Conservation (phyloP, 2,888 invertebrate genomes). For the Drosophila multiciliata region DNA sequence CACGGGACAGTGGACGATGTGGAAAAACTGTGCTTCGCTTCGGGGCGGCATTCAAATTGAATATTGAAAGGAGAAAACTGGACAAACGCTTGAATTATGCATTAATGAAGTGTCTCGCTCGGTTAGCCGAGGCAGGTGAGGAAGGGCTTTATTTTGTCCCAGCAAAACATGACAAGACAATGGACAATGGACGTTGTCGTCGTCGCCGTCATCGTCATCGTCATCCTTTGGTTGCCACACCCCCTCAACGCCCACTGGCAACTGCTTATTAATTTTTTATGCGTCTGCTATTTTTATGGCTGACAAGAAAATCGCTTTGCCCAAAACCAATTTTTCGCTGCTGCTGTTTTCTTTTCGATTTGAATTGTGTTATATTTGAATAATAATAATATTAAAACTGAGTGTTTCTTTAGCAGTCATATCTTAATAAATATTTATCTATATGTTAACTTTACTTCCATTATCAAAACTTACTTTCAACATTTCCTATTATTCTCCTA, state of each 20-base stretch:
- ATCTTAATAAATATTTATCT: not conserved
- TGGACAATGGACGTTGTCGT: slow-evolving; percentile 33
- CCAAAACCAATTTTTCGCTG: slow-evolving; percentile 48
- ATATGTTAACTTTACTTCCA: not conserved
- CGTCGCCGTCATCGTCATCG: slow-evolving; percentile 19
- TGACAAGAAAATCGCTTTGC: slow-evolving; percentile 70
- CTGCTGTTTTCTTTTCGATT: slow-evolving; percentile 40
- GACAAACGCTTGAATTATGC: slow-evolving; percentile 80
- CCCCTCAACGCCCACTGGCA: slow-evolving; percentile 4
- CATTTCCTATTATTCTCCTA: not conserved
- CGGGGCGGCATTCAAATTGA: slow-evolving; percentile 79
- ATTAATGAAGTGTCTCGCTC: slow-evolving; percentile 76
- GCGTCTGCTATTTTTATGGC: slow-evolving; percentile 76
- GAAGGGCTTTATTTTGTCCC: slow-evolving; percentile 18
- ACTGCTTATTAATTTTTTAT: slow-evolving; percentile 78
- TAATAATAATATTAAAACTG: slow-evolving; percentile 5
- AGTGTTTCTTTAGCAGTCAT: slow-evolving; percentile 22
- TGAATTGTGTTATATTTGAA: slow-evolving; percentile 40
- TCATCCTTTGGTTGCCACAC: slow-evolving; percentile 3
- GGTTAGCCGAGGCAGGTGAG: slow-evolving; percentile 28
- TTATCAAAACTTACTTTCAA: not conserved
- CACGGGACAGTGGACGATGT: slow-evolving; percentile 1
- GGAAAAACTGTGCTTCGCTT: slow-evolving; percentile 63
- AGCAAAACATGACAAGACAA: slow-evolving; percentile 54
- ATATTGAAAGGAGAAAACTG: slow-evolving; percentile 79